Percentiles rank a stretch among this genome's conserved stretches.
Conservation (phyloP, 1,140 invertebrate species). For the Neelides sp. region DNA sequence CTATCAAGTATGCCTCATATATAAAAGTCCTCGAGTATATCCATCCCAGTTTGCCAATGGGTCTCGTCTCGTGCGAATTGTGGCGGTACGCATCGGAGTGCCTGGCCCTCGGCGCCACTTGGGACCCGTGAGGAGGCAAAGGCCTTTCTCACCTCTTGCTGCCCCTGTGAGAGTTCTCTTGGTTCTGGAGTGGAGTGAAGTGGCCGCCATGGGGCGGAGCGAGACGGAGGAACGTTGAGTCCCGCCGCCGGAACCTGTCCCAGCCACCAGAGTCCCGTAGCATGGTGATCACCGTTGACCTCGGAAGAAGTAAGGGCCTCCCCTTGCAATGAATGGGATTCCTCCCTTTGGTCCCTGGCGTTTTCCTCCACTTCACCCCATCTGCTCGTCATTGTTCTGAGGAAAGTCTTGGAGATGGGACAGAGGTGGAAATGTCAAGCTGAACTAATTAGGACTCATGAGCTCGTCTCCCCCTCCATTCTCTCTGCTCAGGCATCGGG, state of each 20-base stretch:
- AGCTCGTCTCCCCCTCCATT: slow-evolving; percentile 4
- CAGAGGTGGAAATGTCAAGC: slow-evolving; percentile 23
- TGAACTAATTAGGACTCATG: slow-evolving; percentile 26
- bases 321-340: background rate
- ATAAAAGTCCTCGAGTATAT: slow-evolving; percentile 16
- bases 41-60: slow-evolving; percentile 19
- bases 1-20: slow-evolving; percentile 6
- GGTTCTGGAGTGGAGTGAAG: background rate
- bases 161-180: background rate
- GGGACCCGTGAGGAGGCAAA: background rate
- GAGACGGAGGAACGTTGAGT: no score
- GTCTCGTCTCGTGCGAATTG: slow-evolving; percentile 11
- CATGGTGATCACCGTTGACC: no score
- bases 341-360: background rate
- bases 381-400: no score
- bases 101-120: no score
- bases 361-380: background rate
- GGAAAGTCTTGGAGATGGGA: no score
- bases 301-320: no score
- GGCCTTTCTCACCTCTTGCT: background rate
- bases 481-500: slow-evolving; percentile 13
- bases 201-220: no score
- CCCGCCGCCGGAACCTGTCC: no score
- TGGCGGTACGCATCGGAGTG: slow-evolving; percentile 8
- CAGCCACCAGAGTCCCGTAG: no score